phyloP scores from a whole-genome alignment of 2,888 invertebrate species.

The Chironomus riparius region DNA sequence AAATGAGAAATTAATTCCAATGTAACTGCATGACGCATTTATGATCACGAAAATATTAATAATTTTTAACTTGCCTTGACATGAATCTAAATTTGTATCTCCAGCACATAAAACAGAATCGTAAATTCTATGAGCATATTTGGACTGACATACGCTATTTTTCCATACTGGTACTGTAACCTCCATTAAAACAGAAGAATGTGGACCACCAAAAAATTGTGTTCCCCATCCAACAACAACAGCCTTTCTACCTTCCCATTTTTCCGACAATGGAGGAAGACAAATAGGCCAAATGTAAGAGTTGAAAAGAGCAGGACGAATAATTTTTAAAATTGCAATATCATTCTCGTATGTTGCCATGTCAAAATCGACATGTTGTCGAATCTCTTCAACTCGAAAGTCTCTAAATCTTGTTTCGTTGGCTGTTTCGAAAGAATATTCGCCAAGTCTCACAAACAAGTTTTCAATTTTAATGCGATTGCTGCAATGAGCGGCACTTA shows the following conservation, averaged over 20 bases:
- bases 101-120: constrained; percentile 70
- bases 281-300: constrained; percentile 79
- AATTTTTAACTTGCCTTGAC: constrained; percentile 50
- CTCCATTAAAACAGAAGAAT: constrained; percentile 62
- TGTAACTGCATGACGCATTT: too few relatives aligned
- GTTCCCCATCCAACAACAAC: constrained; percentile 73
- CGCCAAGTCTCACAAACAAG: constrained; percentile 64
- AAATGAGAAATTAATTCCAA: too few relatives aligned
- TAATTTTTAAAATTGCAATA: constrained; percentile 62
- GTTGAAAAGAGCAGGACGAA: constrained; percentile 58
- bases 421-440: constrained; percentile 60
- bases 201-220: constrained; percentile 59
- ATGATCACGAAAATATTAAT: neutral
- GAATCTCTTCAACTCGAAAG: constrained; percentile 56
- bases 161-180: constrained; percentile 72
- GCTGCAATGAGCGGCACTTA: constrained; percentile 46
- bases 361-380: constrained; percentile 60
- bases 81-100: constrained; percentile 71
- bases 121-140: constrained; percentile 56
- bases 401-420: constrained; percentile 64
- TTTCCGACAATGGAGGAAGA: constrained; percentile 56
- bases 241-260: constrained; percentile 52
- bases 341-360: constrained; percentile 62
- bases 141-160: constrained; percentile 51
- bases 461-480: constrained; percentile 51